Evolutionary conservation across 2,113 vertebrate species (phyloP), one percentile per base, ranked within the genome.

Genomic region (Tachysurus fulvidraco): DNA sequence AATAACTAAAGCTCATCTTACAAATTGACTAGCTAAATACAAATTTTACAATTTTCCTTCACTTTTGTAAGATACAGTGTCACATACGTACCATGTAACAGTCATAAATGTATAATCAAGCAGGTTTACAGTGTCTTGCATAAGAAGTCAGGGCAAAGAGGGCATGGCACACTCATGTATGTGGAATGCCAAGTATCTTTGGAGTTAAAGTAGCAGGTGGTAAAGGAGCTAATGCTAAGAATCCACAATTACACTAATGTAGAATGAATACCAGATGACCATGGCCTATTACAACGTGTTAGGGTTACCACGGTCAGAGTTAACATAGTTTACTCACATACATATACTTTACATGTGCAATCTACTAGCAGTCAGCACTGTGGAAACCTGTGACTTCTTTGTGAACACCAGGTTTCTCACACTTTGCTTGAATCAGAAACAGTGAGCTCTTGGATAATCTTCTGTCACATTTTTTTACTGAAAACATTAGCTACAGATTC

Each of bases 191-290:
- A 85, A 90, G 86, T n/a, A 89, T 91, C 88, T 85, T 60, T 88
- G 87, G 88, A 90, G 69, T 86, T 85, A 83, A 78, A 88, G 78
- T 30, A 87, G 85, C 85, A 90, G 88, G 88, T 89, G 91, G 79
- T 79, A 55, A 69, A 85, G 57, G 25, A 57, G 74, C 82, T 90
- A 84, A 88, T 62, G 76, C 86, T 87, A 87, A 91, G 87, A 87
- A 90, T 88, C 86, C 84, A 88, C 88, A 89, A 88, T 90, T 90
- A 90, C 84, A 86, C 87, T 89, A 83, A 50, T 1, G 25, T 71
- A 36, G 79, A 87, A 92, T 88, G 73, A 88, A 91, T 91, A 92
- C 88, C 92, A 92, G 91, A 91, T 92, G 90, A 88, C 87, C 73
- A 83, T 65, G 44, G 81, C 44, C 83, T 69, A 81, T 80, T 83